Base-by-base conservation (phyloP, 1,140 invertebrate genomes). In the Euwallacea fornicatus region DNA sequence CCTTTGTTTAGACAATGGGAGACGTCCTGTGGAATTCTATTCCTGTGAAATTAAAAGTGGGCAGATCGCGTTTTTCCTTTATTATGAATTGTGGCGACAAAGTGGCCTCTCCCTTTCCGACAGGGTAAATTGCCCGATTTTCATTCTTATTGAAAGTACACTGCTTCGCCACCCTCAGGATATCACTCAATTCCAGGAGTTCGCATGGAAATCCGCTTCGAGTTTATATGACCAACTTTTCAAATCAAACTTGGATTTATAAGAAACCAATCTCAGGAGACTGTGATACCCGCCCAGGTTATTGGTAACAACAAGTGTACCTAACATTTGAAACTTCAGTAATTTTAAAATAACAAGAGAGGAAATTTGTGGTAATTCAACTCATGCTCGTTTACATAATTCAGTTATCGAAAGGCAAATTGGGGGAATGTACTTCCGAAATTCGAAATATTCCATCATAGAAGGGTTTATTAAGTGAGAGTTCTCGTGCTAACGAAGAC, bases 1-100 rank as follows among this genome's bases (percentile, higher is more conserved):
- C 10, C 59, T 55, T 69, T 69, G 58, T 69, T 69, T 69, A 54
- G 60, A 69, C 66, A 61, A 68, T 44, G 21, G 53, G 42, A 66
- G 44, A 42, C 6, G 46, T 10, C 9, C 9, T 13, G 46, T 50
- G 46, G 46, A 50, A 50, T 50, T 50, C 13, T 13, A 50, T 11
- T 16, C 16, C 55, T 15, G 10, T 58, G 21, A 10, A 58, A 61
- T 42, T 61, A 61, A 61, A 42, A 42, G 21, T 33, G 21, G 21
- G 21, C 21, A 1, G 21, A 6, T 13, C 46, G 2, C 46, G 46
- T 50, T 50, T 33, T 33, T 33, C 21, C 21, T 33, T 33, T 33
- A 33, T 33, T 33, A 33, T 33, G 21, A 33, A 33, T 33, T 33
- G 21, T 33, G 21, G 21, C 21, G 21, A 33, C 21, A 4, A 33